Evolutionary conservation across 2,113 vertebrate genomes (phyloP), one percentile per base, ranked within the genome.

Genomic region (Blennius ocellaris): DNA sequence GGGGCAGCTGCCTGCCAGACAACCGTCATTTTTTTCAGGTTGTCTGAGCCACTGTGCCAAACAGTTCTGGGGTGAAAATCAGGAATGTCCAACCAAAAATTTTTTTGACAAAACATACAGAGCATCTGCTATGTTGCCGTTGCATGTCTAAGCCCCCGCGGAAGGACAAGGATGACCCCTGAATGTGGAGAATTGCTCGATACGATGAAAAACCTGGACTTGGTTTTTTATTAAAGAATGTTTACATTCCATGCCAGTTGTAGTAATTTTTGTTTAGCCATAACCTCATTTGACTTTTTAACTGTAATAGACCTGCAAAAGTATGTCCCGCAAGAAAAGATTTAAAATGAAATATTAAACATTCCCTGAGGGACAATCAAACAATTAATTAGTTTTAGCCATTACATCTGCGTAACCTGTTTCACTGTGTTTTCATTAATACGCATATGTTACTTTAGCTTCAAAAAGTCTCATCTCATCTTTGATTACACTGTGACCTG

Each of bases 401-500:
- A 44, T 71, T 60, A 53, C 39, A 57, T 62, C 43, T 74, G 43
- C 52, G 61, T 49, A 83, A 76, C 52, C 14, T 66, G 47, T 52
- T 61, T 44, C 40, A 51, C 38, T 55, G 8, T 55, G 39, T 66
- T 76, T 74, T 74, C 45, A 56, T 61, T 81, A 37, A 71, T 40
- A 61, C 8, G 36, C 47, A 66, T 69, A 45, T 67, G 43, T 50
- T 69, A 54, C 55, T 73, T 49, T 57, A 70, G 38, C 6, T 65
- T 70, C 38, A 60, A 43, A 70, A 68, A 71, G 21, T 56, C 47
- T 57, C 37, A 57, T 77, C 47, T 63, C 59, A 53, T 83, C 62
- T 73, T 72, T 75, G 80, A 80, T 65, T 73, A 59, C 57, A 54
- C 48, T 48, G 44, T 65, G 65, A 47, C 67, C 70, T 47, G 45